These are phyloP conservation scores for Diabrotica balteata DNA, from an alignment of 2,888 invertebrate genomes.

Conservation along the genomic window DNA sequence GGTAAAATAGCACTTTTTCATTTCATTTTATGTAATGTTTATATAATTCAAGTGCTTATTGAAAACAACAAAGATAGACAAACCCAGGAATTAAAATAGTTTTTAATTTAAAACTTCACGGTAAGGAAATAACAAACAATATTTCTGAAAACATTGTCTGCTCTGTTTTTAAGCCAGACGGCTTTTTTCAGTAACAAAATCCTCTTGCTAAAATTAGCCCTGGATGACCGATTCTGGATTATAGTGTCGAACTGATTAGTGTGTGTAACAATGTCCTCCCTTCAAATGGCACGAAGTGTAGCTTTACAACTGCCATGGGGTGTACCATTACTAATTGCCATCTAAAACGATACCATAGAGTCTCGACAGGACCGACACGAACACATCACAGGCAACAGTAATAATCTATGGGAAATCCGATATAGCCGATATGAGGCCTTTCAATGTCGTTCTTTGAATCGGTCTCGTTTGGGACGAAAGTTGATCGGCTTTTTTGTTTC, in stretches of 20 bases:
- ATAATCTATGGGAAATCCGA: slow-evolving; percentile 10
- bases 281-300: slow-evolving; percentile 29
- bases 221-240: slow-evolving; percentile 34
- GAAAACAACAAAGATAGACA: too few relatives aligned
- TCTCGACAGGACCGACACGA: slow-evolving; percentile 2
- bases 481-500: not conserved
- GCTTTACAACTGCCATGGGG: slow-evolving; percentile 36
- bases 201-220: slow-evolving; percentile 37
- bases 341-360: slow-evolving; percentile 28
- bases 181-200: slow-evolving; percentile 24
- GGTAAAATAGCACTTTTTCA: too few relatives aligned
- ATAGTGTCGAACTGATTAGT: slow-evolving; percentile 42
- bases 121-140: too few relatives aligned
- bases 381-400: slow-evolving; percentile 3
- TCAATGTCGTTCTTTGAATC: slow-evolving; percentile 13
- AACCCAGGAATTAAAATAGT: too few relatives aligned
- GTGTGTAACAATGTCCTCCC: slow-evolving; percentile 34
- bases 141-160: too few relatives aligned
- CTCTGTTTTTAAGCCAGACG: too few relatives aligned
- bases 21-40: too few relatives aligned
- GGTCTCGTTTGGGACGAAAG: not conserved
- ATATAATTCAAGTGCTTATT: too few relatives aligned
- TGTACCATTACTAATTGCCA: slow-evolving; percentile 41
- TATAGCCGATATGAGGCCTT: slow-evolving; percentile 7
- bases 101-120: too few relatives aligned